phyloP scores from a whole-genome alignment of 2,113 vertebrate species.

The Centropristis striata region DNA sequence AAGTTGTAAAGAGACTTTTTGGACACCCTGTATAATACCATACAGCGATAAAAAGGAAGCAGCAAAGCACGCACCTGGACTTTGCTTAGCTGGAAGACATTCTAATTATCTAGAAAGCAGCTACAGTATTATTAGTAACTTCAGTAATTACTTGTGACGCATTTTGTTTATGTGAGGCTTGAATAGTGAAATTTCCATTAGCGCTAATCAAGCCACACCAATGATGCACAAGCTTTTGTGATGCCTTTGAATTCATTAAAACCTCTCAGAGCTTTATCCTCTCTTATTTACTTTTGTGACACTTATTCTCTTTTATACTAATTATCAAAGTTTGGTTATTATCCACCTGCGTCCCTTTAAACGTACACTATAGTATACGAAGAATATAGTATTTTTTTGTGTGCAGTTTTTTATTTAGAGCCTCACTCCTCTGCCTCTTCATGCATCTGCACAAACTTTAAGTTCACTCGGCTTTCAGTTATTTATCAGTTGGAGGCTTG shows the following conservation, averaged over 20 bases:
- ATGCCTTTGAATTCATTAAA: neutral
- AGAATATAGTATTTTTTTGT: neutral
- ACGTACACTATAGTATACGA: neutral
- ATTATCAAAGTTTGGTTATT: neutral
- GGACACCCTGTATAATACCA: too few species aligned
- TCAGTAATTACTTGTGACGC: too few species aligned
- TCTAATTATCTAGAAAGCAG: too few species aligned
- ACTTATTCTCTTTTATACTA: neutral
- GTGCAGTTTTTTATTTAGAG: neutral
- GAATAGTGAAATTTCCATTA: neutral
- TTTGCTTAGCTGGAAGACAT: too few species aligned
- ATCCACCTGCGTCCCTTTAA: neutral
- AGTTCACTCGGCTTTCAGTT: neutral
- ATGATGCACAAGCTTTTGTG: neutral
- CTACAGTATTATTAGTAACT: too few species aligned
- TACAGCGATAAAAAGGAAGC: neutral
- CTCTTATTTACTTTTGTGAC: neutral
- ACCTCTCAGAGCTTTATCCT: neutral
- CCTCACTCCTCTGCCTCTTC: neutral
- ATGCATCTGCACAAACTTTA: neutral
- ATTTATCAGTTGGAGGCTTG: neutral
- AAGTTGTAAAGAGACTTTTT: too few species aligned
- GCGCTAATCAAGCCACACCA: neutral
- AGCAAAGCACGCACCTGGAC: neutral
- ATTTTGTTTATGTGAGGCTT: too few species aligned